Conservation (phyloP, 37 sponge, comb jelly and placozoan species). For the Agelas oroides region DNA sequence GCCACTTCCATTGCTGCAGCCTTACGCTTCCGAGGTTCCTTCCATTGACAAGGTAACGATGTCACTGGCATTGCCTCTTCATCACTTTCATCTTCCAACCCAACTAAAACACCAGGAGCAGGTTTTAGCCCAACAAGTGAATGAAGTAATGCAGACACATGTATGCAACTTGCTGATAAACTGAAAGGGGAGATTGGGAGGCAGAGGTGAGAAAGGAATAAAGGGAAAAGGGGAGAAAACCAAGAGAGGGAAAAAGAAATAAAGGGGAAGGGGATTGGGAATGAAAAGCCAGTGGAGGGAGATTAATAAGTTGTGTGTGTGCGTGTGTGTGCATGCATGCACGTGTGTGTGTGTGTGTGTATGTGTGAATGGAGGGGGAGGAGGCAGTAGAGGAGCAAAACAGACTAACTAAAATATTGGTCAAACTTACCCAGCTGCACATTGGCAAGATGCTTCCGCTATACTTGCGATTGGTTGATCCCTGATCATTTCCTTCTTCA, state of each 20-base stretch:
- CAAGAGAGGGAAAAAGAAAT: no score
- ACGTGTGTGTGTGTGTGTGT: no score
- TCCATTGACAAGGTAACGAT: slow-evolving; percentile 72
- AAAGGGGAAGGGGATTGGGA: no score
- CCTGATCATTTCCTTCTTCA: not conserved
- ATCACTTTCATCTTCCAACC: slow-evolving; percentile 3
- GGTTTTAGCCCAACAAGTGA: slow-evolving; percentile 43
- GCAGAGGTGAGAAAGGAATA: no score
- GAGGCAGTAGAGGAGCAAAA: no score
- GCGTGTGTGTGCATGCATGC: no score
- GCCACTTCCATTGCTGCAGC: slow-evolving; percentile 45
- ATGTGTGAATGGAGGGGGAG: no score
- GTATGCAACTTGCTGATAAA: slow-evolving; percentile 62
- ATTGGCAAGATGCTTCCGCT: slow-evolving; percentile 59
- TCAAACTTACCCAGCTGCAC: slow-evolving; percentile 71
- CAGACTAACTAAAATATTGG: no score
- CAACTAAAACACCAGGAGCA: not conserved
- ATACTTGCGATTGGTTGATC: not conserved
- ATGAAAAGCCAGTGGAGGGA: no score
- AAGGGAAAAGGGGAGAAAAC: no score
- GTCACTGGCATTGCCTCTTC: slow-evolving; percentile 47
- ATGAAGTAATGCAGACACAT: slow-evolving; percentile 74
- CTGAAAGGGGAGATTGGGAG: no score
- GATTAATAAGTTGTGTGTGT: no score
- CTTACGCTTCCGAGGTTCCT: slow-evolving; percentile 50